phyloP scores from a whole-genome alignment of 2,113 vertebrate species.

The Nansenia antarctica region DNA sequence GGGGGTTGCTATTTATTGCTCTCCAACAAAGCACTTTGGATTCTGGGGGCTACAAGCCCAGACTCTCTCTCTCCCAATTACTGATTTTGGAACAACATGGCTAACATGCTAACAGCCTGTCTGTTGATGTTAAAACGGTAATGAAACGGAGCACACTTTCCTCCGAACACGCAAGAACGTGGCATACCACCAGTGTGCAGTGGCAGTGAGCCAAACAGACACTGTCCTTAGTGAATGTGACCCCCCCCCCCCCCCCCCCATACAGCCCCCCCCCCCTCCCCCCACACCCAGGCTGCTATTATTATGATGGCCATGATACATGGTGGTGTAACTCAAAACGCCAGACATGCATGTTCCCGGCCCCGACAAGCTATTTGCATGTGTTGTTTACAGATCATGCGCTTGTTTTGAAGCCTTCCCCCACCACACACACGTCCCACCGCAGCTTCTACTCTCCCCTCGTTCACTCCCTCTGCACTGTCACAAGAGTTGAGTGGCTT shows the following conservation, averaged over 20 bases:
- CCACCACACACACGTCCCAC: conserved; percentile 4
- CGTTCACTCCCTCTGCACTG: background rate
- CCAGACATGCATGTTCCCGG: conserved; percentile 20
- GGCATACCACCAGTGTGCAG: background rate
- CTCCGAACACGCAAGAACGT: background rate
- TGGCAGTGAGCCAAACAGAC: background rate
- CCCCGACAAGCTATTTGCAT: conserved; percentile 65
- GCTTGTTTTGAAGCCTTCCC: conserved; percentile 51
- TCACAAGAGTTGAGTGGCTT: background rate
- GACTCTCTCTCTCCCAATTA: too few relatives aligned
- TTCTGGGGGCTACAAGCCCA: too few relatives aligned
- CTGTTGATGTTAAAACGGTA: background rate
- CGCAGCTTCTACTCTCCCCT: background rate
- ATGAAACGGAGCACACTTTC: too few relatives aligned
- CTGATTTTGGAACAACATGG: too few relatives aligned
- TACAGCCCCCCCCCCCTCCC: too few relatives aligned
- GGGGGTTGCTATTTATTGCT: too few relatives aligned
- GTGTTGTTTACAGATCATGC: conserved; percentile 70
- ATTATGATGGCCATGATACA: conserved; percentile 26
- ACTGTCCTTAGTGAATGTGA: background rate
- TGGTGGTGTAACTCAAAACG: conserved; percentile 53
- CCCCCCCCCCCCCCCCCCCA: too few relatives aligned
- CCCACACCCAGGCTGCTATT: too few relatives aligned
- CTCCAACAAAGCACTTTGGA: too few relatives aligned
- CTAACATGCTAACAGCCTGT: too few relatives aligned